Evolutionary conservation across 2,797 vertebrate species (phyloP).

Genomic region (Amniataba percoides): DNA sequence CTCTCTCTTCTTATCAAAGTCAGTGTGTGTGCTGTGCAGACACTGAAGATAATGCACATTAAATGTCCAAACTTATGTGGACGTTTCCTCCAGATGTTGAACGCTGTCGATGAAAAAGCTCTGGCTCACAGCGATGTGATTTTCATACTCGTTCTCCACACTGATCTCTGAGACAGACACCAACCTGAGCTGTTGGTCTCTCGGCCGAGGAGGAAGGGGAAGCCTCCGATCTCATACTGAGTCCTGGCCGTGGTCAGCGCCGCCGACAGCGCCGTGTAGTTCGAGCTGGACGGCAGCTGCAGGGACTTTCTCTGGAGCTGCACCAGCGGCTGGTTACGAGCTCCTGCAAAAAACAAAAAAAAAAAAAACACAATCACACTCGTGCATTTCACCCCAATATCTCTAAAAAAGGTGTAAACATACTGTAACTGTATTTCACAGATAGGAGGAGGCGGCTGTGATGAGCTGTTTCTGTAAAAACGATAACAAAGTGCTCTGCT

Average conservation of each 20-base stretch:
- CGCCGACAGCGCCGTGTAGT: constrained; percentile 92
- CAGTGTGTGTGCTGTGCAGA: no score
- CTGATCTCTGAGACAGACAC: constrained; percentile 15
- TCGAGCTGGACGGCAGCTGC: constrained; percentile 88
- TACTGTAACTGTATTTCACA: neutral
- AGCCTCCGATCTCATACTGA: constrained; percentile 90
- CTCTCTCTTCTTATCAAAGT: no score
- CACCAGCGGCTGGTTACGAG: constrained; percentile 92
- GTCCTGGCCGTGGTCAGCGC: constrained; percentile 92
- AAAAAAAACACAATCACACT: rapidly evolving
- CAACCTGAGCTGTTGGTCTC: constrained; percentile 91
- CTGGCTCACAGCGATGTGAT: no score
- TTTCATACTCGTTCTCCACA: neutral
- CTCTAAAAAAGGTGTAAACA: constrained; percentile 1
- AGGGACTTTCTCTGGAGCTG: constrained; percentile 94
- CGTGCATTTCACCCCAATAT: neutral
- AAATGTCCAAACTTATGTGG: neutral
- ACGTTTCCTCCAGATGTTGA: no score
- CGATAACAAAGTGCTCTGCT: constrained; percentile 13
- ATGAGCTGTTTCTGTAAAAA: constrained; percentile 22
- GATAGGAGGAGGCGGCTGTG: neutral
- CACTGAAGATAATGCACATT: no score
- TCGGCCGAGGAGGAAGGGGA: constrained; percentile 93
- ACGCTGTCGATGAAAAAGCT: no score
- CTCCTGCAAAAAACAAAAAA: constrained; percentile 80